Evolutionary conservation across 2,797 vertebrate species (phyloP).

Genomic region (Sebastolobus altivelis): DNA sequence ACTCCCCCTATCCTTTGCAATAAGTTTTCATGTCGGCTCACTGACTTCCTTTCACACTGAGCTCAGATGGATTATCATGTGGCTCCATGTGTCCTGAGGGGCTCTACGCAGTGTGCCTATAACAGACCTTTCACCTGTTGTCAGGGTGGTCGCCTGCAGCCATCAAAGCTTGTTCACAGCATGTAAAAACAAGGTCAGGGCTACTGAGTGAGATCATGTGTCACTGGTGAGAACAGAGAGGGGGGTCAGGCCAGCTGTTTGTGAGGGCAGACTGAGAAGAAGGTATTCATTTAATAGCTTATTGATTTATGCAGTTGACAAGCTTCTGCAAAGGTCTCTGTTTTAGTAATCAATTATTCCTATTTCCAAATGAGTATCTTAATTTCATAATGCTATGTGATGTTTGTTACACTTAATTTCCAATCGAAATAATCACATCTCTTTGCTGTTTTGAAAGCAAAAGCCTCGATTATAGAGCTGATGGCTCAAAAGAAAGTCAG

Average conservation of each 20-base stretch:
- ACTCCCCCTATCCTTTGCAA: slow-evolving; percentile 31
- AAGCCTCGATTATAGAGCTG: not conserved
- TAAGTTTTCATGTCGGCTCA: slow-evolving; percentile 30
- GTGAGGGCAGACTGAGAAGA: not conserved
- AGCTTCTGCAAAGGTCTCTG: slow-evolving; percentile 7
- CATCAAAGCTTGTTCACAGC: slow-evolving; percentile 27
- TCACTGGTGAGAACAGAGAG: not conserved
- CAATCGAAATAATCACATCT: not conserved
- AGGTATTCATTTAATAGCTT: slow-evolving; percentile 3
- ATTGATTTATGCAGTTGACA: not conserved
- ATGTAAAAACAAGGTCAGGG: slow-evolving; percentile 23
- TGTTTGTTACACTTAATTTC: not conserved
- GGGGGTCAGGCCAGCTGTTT: slow-evolving; percentile 34
- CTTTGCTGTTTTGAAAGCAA: not conserved
- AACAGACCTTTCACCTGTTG: slow-evolving; percentile 72
- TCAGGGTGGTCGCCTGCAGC: slow-evolving; percentile 1
- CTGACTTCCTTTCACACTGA: slow-evolving; percentile 31
- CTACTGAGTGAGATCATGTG: slow-evolving; percentile 21
- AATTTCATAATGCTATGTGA: not conserved
- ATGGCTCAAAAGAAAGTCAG: not conserved
- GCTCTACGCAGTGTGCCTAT: slow-evolving; percentile 36
- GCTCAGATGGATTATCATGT: slow-evolving; percentile 46
- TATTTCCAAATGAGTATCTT: not conserved
- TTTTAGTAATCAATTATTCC: slow-evolving; percentile 12
- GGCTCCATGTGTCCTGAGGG: slow-evolving; percentile 28